phyloP scores from a whole-genome alignment of 2,113 vertebrate genomes.

The Lamprotornis superbus region DNA sequence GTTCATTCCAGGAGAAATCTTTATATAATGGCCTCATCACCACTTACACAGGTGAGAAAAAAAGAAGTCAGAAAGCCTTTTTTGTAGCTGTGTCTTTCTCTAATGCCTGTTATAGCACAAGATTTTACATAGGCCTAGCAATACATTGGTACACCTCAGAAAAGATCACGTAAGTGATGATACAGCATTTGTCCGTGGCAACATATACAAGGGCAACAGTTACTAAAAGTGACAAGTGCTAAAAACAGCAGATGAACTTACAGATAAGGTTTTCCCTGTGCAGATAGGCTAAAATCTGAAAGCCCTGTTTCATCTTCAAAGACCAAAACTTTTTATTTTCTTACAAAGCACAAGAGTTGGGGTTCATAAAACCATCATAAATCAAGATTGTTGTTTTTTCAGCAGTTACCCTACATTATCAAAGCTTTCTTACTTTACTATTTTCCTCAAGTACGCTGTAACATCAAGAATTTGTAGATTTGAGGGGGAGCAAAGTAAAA shows the following conservation, averaged over 20 bases:
- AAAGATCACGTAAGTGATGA: not conserved
- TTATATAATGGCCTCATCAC: not conserved
- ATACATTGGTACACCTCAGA: not conserved
- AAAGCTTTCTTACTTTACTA: not conserved
- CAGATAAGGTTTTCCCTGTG: not conserved
- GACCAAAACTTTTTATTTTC: not conserved
- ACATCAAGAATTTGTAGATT: not conserved
- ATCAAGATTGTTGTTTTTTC: not conserved
- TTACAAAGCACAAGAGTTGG: not conserved
- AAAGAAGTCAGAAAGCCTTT: not conserved
- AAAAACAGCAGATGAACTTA: not conserved
- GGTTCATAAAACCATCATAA: not conserved
- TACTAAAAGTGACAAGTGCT: not conserved
- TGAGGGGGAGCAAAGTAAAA: not conserved
- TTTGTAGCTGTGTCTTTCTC: not conserved
- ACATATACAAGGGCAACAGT: not conserved
- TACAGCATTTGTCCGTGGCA: not conserved
- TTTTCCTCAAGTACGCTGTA: not conserved
- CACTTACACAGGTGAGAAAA: not conserved
- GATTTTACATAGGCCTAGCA: not conserved
- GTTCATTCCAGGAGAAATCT: slow-evolving; percentile 21
- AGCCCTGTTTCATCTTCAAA: not conserved
- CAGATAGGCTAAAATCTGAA: not conserved
- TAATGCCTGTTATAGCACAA: not conserved
- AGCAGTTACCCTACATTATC: not conserved